A percentile compares a stretch with the other conserved stretches of the same genome.
Conservation (phyloP, 2,888 invertebrate species). For the Dastarcus helophoroides region DNA sequence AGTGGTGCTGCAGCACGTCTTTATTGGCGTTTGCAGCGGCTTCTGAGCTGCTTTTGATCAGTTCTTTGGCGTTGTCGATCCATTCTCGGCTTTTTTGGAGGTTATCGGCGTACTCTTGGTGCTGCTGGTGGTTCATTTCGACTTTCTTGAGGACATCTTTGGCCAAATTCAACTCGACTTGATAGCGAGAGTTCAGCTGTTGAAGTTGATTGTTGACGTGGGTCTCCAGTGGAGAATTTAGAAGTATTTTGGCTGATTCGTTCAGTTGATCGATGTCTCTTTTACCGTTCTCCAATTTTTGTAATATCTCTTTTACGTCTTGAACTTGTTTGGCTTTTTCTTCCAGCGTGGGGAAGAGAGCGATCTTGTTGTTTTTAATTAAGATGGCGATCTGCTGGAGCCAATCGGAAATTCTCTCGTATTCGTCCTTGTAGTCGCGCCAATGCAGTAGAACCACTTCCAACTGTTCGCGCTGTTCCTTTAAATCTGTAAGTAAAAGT, state of each 20-base stretch:
- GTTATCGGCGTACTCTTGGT: constrained; percentile 67
- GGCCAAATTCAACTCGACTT: constrained; percentile 77
- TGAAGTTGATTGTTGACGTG: constrained; percentile 80
- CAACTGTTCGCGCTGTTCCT: constrained; percentile 71
- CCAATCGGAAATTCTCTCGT: constrained; percentile 85
- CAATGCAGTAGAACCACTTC: constrained; percentile 73
- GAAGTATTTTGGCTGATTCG: constrained; percentile 59
- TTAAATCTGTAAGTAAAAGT: constrained; percentile 47
- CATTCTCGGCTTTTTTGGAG: constrained; percentile 66
- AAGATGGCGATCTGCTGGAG: constrained; percentile 84
- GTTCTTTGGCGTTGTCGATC: constrained; percentile 78
- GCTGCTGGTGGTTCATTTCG: constrained; percentile 77
- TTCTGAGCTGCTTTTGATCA: constrained; percentile 70
- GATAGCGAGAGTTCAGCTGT: constrained; percentile 77
- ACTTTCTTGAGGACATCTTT: constrained; percentile 86
- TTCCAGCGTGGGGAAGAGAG: constrained; percentile 62
- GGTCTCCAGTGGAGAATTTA: constrained; percentile 75
- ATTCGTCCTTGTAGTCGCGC: constrained; percentile 88
- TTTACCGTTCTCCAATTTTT: constrained; percentile 64
- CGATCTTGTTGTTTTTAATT: constrained; percentile 80
- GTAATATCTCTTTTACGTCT: constrained; percentile 67
- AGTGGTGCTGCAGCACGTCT: constrained; percentile 68
- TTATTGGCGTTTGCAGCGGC: constrained; percentile 66
- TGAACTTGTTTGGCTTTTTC: constrained; percentile 79
- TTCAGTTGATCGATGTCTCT: constrained; percentile 75